Base-by-base conservation (phyloP, 1,140 invertebrate genomes). In the Scaptodrosophila lebanonensis region DNA sequence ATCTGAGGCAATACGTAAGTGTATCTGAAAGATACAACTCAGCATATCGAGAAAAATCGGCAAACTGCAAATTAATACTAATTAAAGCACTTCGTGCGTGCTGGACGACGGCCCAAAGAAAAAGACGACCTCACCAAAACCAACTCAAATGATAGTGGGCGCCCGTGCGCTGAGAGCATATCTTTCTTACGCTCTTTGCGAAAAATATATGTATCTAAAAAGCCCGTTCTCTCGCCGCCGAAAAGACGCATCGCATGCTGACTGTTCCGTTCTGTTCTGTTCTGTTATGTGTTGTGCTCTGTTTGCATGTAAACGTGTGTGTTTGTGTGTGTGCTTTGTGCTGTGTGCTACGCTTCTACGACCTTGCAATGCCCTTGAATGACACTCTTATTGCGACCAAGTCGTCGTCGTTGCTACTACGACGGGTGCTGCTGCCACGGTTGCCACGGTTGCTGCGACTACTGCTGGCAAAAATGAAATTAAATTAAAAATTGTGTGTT, bases 301-400 rank as follows among this genome's bases (percentile, higher is more conserved):
- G n/a, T n/a, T n/a, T n/a, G n/a, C n/a, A n/a, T n/a, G n/a, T n/a
- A n/a, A n/a, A n/a, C n/a, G n/a, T n/a, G n/a, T n/a, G n/a, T n/a
- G n/a, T n/a, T n/a, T n/a, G n/a, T 33, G 32, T 40, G 39, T 36
- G 11, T 25, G 56, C 20, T 22, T 40, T 32, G 38, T 18, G 45
- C 8, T 8, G 43, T 15, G 33, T 44, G 61, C 38, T 40, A 36
- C 47, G 54, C 48, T 67, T 63, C 70, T 85, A 73, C 65, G 83
- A 85, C 83, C 83, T 85, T 85, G 83, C 73, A 85, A 85, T 85
- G 83, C 83, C 83, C 83, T 85, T 85, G 83, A 85, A 85, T 82
- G 83, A 83, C 83, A 85, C 83, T 83, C 73, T 85, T 85, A 72
- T 73, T 85, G 77, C 72, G 59, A 83, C 73, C 79, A 84, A 76